A percentile compares a stretch with the other conserved stretches of the same genome.
Conservation (phyloP, 1,140 invertebrate genomes). For the Steinernema khuongi region DNA sequence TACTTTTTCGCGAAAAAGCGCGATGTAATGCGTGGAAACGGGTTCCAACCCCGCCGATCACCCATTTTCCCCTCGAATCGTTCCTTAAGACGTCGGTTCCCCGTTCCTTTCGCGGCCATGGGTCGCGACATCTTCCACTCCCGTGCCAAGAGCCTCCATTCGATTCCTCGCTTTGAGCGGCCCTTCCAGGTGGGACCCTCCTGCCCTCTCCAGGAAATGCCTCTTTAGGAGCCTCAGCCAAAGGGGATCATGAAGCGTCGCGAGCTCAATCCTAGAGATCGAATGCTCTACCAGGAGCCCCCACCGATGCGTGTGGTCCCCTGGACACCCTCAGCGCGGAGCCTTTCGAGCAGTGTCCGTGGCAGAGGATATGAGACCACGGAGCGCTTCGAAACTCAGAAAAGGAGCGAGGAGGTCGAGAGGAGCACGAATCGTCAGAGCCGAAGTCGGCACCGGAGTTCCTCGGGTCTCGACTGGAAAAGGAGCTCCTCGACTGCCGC, state of each 20-base stretch:
- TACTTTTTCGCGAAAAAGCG: not conserved
- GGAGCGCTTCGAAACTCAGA: not conserved
- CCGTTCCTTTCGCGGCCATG: not conserved
- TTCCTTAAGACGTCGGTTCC: not conserved
- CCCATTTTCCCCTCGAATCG: not conserved
- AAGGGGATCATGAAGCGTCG: constrained; percentile 2
- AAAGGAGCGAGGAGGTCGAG: not conserved
- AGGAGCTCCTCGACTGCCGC: no score
- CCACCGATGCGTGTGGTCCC: no score
- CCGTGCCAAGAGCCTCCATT: not conserved
- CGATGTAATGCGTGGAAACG: not conserved
- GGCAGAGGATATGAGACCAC: not conserved
- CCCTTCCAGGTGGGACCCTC: not conserved
- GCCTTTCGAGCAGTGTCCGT: not conserved
- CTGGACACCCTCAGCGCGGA: not conserved
- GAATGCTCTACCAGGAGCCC: not conserved
- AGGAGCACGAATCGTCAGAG: not conserved
- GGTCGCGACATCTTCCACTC: not conserved
- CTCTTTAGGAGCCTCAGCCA: not conserved
- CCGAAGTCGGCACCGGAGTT: not conserved
- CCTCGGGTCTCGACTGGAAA: no score
- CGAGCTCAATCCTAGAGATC: not conserved
- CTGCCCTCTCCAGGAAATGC: not conserved
- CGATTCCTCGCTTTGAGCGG: not conserved
- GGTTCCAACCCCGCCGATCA: not conserved